Evolutionary conservation across 2,888 invertebrate genomes (phyloP).

Genomic region (Drosophila helvetica): DNA sequence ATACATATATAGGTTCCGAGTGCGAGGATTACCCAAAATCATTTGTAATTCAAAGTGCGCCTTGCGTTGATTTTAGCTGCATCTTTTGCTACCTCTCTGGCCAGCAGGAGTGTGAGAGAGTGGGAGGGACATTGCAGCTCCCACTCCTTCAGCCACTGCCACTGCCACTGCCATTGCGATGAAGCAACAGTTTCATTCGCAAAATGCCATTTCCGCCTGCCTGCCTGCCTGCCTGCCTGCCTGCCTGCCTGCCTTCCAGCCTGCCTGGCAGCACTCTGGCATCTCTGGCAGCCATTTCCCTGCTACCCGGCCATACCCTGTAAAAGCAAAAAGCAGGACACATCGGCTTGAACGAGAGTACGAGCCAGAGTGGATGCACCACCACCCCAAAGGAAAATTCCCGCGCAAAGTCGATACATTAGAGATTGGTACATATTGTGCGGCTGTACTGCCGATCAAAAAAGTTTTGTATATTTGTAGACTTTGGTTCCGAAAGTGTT

Average conservation of each 20-base stretch:
- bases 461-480: not conserved
- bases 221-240: conserved; percentile 19
- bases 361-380: too few species aligned
- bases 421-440: not conserved
- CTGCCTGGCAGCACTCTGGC: not conserved
- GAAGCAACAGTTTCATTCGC: conserved; percentile 68
- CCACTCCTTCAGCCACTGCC: conserved; percentile 30
- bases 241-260: conserved; percentile 23
- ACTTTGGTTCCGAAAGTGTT: not conserved
- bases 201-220: conserved; percentile 67
- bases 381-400: too few species aligned
- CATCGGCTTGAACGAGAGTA: too few species aligned
- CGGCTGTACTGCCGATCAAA: not conserved
- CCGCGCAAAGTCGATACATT: not conserved
- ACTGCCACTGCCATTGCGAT: conserved; percentile 26
- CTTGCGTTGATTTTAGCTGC: conserved; percentile 66
- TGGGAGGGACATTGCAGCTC: conserved; percentile 7
- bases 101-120: not conserved
- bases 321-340: not conserved
- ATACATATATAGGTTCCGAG: conserved; percentile 33
- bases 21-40: conserved; percentile 41
- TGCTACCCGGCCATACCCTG: conserved; percentile 26
- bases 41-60: conserved; percentile 75
- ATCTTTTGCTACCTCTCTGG: conserved; percentile 39
- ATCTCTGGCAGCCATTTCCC: conserved; percentile 42